Conservation (phyloP, 2,113 vertebrate genomes). For the Perca schrenkii region DNA sequence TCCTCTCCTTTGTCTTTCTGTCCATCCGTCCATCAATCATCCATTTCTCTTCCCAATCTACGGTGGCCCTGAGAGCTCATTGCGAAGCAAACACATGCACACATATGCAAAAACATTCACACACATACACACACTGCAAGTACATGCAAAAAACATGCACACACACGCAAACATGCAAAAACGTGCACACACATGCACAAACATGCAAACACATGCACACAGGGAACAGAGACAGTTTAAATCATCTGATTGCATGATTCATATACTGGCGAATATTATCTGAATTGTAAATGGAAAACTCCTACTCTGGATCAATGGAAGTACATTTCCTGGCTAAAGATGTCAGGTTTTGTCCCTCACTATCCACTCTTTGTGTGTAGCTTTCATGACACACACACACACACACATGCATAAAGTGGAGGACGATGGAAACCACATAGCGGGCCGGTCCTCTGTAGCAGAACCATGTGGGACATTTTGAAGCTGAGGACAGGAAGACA, state of each 20-base stretch:
- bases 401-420: slow-evolving; percentile 6
- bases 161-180: too few relatives aligned
- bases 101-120: too few relatives aligned
- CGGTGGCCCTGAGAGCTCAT: slow-evolving; percentile 11
- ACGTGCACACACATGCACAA: too few relatives aligned
- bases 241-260: background rate
- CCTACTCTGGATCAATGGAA: background rate
- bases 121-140: too few relatives aligned
- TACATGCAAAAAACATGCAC: too few relatives aligned
- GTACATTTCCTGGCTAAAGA: too few relatives aligned
- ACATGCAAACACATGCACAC: background rate
- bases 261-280: background rate
- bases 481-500: slow-evolving; percentile 25
- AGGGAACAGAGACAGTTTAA: background rate
- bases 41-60: background rate
- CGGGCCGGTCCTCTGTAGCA: slow-evolving; percentile 66
- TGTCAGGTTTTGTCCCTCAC: too few relatives aligned
- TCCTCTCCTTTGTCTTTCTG: slow-evolving; percentile 41
- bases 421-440: slow-evolving; percentile 2
- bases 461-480: slow-evolving; percentile 33
- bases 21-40: slow-evolving; percentile 4
- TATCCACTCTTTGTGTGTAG: too few relatives aligned
- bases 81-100: too few relatives aligned
- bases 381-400: background rate
- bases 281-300: too few relatives aligned